Evolutionary conservation across 30 jellyfish, hydroid and myxozoan species (phyloP).

Genomic region (Aurelia aurita complex sp. Pacific): DNA sequence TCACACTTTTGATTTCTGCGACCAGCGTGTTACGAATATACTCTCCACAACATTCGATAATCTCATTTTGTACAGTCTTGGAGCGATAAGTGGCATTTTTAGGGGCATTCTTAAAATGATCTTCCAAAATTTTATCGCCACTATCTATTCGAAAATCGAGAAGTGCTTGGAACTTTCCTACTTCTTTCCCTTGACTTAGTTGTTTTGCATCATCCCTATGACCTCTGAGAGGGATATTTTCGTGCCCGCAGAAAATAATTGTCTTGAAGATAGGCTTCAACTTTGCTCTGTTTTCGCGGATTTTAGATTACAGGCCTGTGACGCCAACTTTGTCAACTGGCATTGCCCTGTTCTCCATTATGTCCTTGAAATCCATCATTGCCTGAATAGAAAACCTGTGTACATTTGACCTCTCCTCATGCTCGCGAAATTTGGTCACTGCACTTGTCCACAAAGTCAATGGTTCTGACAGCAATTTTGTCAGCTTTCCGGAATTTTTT

Average conservation of each 20-base stretch:
- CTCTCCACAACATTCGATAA: constrained; percentile 23
- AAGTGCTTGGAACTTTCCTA: constrained; percentile 38
- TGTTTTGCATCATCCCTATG: not conserved
- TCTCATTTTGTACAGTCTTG: constrained; percentile 27
- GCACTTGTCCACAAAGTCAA: not conserved
- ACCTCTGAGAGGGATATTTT: not conserved
- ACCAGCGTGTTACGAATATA: not conserved
- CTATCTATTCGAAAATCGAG: constrained; percentile 35
- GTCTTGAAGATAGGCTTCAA: no score
- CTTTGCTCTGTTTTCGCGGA: no score
- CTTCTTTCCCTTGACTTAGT: not conserved
- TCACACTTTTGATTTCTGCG: not conserved
- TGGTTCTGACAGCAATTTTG: not conserved
- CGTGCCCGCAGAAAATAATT: no score
- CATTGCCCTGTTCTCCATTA: not conserved
- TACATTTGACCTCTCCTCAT: not conserved
- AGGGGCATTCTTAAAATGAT: constrained; percentile 20
- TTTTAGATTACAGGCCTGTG: not conserved
- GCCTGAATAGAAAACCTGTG: not conserved
- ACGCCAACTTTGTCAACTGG: not conserved
- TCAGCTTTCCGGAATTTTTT: not conserved
- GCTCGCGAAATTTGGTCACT: not conserved
- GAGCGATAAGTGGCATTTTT: constrained; percentile 33
- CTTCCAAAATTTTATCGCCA: constrained; percentile 12
- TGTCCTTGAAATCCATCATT: not conserved